Evolutionary conservation across 1,140 invertebrate genomes (phyloP), one percentile per base, ranked within the genome.

Genomic region (Drosophila serrata): DNA sequence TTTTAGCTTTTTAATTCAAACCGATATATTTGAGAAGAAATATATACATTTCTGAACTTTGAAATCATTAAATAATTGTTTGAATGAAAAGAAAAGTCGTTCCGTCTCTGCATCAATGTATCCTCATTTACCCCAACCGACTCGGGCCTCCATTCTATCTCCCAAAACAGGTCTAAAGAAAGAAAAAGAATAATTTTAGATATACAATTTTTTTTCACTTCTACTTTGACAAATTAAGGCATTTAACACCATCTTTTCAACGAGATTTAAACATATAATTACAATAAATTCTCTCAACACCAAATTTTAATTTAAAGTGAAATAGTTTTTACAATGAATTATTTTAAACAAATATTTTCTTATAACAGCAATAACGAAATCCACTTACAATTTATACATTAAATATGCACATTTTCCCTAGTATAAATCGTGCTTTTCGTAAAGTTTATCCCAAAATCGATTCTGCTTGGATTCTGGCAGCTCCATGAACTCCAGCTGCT

Each of bases 371-470:
- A 42, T 6, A 42, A 42, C 43, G 12, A 9, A n/a, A 35, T 4
- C 29, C n/a, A 61, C n/a, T 1, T 27, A 19, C 12, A 6, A 6
- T 57, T 58, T 33, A 58, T 40, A 33, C 22, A 39, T 17, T 37
- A 39, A n/a, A 13, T 17, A 13, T 24, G 9, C 0, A 6, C 27
- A 37, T 15, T 22, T 53, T 13, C 31, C 7, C 19, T 73, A 84
- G 27, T 22, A 75, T 22, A 82, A 62, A 22, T 64, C 73, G 13
- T 62, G 43, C 15, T 77, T 79, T 11, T 80, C 49, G 68, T 92
- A 92, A 5, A 92, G 61, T n/a, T 79, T 80, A 49, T 93, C 88
- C 93, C 93, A 94, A 56, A 93, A 75, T 46, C 80, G 62, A 49
- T 93, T 76, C 43, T 93, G 85, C 15, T 92, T 90, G 0, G 27